Evolutionary conservation across 1,140 invertebrate genomes (phyloP), one percentile per base, ranked within the genome.

Genomic region (Drosophila lowei): DNA sequence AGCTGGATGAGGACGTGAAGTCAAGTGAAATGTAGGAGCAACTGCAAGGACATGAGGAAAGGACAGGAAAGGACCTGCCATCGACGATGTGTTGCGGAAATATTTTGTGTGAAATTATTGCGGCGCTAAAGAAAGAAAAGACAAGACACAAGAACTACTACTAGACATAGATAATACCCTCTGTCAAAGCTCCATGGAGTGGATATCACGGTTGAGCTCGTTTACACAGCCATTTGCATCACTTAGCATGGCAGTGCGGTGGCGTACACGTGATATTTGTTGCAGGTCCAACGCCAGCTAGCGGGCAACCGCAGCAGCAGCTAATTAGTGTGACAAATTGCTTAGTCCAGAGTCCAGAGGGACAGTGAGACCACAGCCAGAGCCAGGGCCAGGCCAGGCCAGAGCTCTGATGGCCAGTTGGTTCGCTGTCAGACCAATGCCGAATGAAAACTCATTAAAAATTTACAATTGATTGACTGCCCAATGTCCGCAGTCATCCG

Each of bases 361-460:
- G 42, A 21, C 72, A 53, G 56, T 55, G 46, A 6, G 44, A 42
- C 70, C 25, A 41, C 53, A 71, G 18, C 23, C 59, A 63, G 28
- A 42, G 54, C 43, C 34, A 63, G 21, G 59, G 8, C 49, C 49
- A 23, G 9, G 3, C 9, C 57, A 59, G 44, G 28, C 23, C 30
- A 30, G 30, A 7, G 28, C 28, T 8, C 47, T 28, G 64, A 54
- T 60, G 58, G 42, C 65, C 53, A 53, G 30, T 55, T 55, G 43
- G 66, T 30, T 11, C n/a, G 34, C 61, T 66, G 79, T 43, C 68
- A 59, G 67, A 58, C 41, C 52, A 52, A 23, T 42, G 56, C 64
- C 71, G 68, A 88, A 88, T 86, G 81, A 88, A 88, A 88, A 86
- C 81, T 86, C 78, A 88, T 86, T 86, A 88, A 86, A 86, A 86